phyloP scores from a whole-genome alignment of 2,888 invertebrate genomes.

The Temnothorax ravouxi region DNA sequence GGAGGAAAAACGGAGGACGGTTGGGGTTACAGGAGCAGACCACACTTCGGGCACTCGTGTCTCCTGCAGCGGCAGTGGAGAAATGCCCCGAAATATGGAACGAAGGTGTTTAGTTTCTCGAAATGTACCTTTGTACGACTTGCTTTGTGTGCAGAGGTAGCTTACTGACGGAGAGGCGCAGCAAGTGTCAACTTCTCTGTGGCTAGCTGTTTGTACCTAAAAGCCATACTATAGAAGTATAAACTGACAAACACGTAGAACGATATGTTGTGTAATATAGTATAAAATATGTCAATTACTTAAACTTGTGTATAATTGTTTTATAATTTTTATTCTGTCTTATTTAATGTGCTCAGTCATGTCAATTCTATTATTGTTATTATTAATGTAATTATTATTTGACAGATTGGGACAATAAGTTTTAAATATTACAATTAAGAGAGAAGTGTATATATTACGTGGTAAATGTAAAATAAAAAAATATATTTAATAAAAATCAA shows the following conservation, averaged over 20 bases:
- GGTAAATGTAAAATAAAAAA: neutral
- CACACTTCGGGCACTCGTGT: slow-evolving; percentile 23
- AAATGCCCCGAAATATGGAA: slow-evolving; percentile 29
- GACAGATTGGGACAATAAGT: neutral
- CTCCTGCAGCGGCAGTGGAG: slow-evolving; percentile 16
- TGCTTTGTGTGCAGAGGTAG: neutral
- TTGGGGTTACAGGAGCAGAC: slow-evolving; percentile 18
- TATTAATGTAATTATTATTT: neutral
- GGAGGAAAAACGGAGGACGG: slow-evolving; percentile 15
- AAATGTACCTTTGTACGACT: slow-evolving; percentile 2
- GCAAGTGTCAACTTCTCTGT: neutral
- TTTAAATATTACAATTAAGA: neutral
- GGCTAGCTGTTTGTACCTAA: neutral
- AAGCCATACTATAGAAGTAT: neutral
- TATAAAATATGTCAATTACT: neutral
- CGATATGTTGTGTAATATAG: neutral
- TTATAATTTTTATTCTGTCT: neutral
- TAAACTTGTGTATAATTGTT: neutral
- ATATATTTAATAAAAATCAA: neutral
- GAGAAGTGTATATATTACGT: neutral
- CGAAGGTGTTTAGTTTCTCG: slow-evolving; percentile 24
- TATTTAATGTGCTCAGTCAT: neutral
- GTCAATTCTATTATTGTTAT: neutral
- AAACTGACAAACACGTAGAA: neutral
- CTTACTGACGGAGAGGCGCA: neutral